Evolutionary conservation across 2,113 vertebrate genomes (phyloP).

Genomic region (Bufo gargarizans): DNA sequence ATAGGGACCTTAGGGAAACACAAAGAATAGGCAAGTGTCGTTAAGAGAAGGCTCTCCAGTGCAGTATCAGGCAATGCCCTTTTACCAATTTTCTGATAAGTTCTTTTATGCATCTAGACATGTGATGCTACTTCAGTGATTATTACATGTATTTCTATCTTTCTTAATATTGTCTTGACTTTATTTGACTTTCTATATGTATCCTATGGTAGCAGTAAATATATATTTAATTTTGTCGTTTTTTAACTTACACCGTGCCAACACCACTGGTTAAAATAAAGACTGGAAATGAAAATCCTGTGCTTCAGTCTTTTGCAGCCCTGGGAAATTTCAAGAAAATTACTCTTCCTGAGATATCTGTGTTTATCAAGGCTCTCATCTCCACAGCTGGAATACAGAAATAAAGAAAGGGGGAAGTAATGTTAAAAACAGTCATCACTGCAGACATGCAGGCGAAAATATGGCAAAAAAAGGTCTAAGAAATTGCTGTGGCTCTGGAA

Average conservation of each 20-base stretch:
- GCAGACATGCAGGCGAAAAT: constrained; percentile 3
- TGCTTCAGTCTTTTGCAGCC: constrained; percentile 60
- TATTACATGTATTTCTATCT: background rate
- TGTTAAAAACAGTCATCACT: constrained; percentile 57
- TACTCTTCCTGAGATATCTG: constrained; percentile 59
- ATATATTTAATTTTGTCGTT: background rate
- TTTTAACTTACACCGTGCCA: background rate
- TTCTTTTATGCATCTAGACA: too few relatives aligned
- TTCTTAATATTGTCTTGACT: background rate
- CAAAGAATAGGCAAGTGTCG: background rate
- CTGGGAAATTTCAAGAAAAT: constrained; percentile 61
- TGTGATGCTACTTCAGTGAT: too few relatives aligned
- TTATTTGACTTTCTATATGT: background rate
- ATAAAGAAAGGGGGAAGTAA: constrained; percentile 55
- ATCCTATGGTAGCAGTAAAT: background rate
- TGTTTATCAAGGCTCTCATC: constrained; percentile 64
- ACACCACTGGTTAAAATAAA: constrained; percentile 8
- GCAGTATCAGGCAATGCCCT: background rate
- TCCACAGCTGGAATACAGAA: constrained; percentile 55
- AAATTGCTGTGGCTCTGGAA: constrained; percentile 55
- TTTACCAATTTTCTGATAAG: background rate
- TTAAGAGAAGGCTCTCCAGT: background rate
- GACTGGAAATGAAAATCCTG: constrained; percentile 64
- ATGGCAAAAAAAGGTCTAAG: constrained; percentile 45
- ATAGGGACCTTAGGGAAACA: background rate